phyloP scores from a whole-genome alignment of 2,113 vertebrate genomes.

The Pandion haliaetus region DNA sequence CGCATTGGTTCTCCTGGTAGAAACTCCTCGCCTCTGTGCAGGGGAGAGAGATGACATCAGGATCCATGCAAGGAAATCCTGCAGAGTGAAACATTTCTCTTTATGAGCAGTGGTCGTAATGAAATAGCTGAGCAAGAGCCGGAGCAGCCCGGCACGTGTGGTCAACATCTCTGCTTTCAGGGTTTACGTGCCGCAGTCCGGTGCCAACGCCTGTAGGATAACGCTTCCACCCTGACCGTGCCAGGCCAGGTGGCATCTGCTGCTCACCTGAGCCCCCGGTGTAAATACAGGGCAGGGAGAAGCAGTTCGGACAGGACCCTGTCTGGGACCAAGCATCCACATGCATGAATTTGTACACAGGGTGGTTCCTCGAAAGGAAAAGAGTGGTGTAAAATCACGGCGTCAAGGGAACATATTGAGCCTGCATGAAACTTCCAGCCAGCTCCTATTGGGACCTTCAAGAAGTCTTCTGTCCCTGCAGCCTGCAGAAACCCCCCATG shows the following conservation, averaged over 20 bases:
- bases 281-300: not conserved
- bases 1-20: not conserved
- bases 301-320: not conserved
- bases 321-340: not conserved
- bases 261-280: not conserved
- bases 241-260: not conserved
- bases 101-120: not conserved
- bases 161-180: not conserved
- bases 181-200: accelerated
- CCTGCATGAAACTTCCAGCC: not conserved
- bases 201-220: accelerated
- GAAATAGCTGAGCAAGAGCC: not conserved
- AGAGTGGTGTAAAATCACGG: accelerated
- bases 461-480: not conserved
- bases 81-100: not conserved
- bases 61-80: not conserved
- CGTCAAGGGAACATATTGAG: not conserved
- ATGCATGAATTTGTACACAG: accelerated
- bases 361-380: not conserved
- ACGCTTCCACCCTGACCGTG: accelerated
- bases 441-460: not conserved
- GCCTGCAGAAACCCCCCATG: not conserved
- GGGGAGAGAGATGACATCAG: not conserved
- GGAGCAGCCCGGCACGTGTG: accelerated
- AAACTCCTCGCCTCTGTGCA: not conserved